These are phyloP conservation scores for Arctopsyche grandis DNA, from an alignment of 1,140 invertebrate species.

Conservation along the genomic window DNA sequence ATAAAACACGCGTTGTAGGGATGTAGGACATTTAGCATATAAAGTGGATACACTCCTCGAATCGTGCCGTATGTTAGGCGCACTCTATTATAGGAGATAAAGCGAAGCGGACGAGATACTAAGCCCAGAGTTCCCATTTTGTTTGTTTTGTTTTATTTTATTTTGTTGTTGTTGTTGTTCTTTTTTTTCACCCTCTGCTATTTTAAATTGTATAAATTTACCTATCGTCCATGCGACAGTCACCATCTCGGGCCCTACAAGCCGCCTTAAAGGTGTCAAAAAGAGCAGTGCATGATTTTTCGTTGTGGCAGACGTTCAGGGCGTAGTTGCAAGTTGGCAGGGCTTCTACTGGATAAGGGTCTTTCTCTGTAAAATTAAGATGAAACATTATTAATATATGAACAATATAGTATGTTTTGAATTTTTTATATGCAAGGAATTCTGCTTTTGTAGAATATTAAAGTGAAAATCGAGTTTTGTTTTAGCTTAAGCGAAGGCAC, in stretches of 20 bases:
- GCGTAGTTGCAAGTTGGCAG: slow-evolving; percentile 89
- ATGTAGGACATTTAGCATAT: slow-evolving; percentile 17
- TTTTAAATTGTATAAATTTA: slow-evolving; percentile 57
- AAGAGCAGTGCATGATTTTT: slow-evolving; percentile 78
- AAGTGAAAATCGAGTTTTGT: too few species aligned
- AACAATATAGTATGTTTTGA: too few species aligned
- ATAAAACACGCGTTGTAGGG: slow-evolving; percentile 5
- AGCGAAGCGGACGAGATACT: too few species aligned
- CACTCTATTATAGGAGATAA: too few species aligned
- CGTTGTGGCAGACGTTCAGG: slow-evolving; percentile 81
- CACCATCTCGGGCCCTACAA: slow-evolving; percentile 84
- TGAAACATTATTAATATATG: not conserved
- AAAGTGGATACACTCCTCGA: slow-evolving; percentile 6
- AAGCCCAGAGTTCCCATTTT: too few species aligned
- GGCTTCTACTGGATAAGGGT: slow-evolving; percentile 85
- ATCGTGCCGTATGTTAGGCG: slow-evolving; percentile 4
- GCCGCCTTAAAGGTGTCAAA: slow-evolving; percentile 86
- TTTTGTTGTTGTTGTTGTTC: too few species aligned
- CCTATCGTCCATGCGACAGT: slow-evolving; percentile 89
- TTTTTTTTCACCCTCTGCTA: too few species aligned
- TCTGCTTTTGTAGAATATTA: too few species aligned
- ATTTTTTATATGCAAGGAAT: too few species aligned
- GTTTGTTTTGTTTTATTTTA: too few species aligned
- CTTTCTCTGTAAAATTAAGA: slow-evolving; percentile 73
- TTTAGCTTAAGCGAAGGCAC: not conserved